Evolutionary conservation across 2,797 vertebrate species (phyloP).

Genomic region (Lepus oiostolus): DNA sequence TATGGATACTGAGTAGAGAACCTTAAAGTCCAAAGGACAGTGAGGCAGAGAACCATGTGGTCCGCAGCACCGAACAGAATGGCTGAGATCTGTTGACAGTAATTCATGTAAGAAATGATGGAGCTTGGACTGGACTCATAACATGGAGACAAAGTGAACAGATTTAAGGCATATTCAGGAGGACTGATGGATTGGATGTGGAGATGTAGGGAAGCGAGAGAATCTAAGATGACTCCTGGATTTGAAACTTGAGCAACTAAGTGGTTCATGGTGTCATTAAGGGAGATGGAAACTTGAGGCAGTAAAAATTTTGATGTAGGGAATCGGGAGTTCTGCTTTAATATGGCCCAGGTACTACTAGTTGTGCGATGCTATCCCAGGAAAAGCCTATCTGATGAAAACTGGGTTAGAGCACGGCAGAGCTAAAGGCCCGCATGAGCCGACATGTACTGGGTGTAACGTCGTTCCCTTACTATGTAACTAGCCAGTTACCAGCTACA

Average conservation of each 20-base stretch:
- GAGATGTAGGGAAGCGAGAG: neutral
- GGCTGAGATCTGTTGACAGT: neutral
- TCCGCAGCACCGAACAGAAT: neutral
- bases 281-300: constrained; percentile 14
- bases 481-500: neutral
- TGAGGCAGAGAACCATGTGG: neutral
- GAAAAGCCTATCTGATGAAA: neutral
- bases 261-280: neutral
- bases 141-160: neutral
- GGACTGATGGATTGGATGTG: neutral
- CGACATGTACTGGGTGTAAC: neutral
- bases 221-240: neutral
- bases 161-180: constrained; percentile 52
- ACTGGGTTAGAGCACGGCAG: neutral
- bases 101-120: constrained; percentile 1
- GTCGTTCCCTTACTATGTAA: neutral
- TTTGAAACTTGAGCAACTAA: constrained; percentile 22
- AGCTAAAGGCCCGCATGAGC: neutral
- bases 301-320: neutral
- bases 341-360: neutral
- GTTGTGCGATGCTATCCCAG: neutral
- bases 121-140: neutral
- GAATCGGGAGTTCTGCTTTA: constrained; percentile 31
- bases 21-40: neutral
- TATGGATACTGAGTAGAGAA: neutral